These are phyloP conservation scores for Crotalus adamanteus DNA, from an alignment of 2,797 vertebrate species.

Conservation along the genomic window DNA sequence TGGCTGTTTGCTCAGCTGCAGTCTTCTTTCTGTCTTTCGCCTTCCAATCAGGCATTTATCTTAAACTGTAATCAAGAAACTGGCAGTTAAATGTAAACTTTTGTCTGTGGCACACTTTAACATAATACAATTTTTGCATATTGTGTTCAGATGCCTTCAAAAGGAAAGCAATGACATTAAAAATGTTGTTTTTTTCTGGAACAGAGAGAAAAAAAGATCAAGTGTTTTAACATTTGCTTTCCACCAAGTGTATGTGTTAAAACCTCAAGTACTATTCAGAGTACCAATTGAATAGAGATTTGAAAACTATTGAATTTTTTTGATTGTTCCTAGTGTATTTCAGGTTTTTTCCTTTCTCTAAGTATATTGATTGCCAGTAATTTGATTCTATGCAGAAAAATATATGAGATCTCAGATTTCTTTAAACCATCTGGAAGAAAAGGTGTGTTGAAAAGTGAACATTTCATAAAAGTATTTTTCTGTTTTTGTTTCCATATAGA, in stretches of 20 bases:
- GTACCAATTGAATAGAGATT: background rate
- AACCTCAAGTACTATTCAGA: background rate
- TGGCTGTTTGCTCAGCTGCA: background rate
- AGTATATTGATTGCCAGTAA: background rate
- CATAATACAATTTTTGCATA: background rate
- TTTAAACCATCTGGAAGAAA: background rate
- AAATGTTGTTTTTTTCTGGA: background rate
- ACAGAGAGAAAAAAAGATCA: background rate
- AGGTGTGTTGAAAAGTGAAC: background rate
- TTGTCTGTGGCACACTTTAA: slow-evolving; percentile 20
- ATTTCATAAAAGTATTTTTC: background rate
- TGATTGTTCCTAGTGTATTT: background rate
- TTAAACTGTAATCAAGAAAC: slow-evolving; percentile 34
- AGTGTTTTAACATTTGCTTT: background rate
- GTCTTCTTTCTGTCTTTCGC: slow-evolving; percentile 26
- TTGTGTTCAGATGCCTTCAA: background rate
- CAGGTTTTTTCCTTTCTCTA: background rate
- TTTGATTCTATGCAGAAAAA: background rate
- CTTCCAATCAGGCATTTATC: slow-evolving; percentile 38
- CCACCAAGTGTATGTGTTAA: background rate
- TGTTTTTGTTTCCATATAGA: background rate
- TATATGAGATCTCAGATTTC: background rate
- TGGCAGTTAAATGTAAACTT: slow-evolving; percentile 4
- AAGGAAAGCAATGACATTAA: rapidly evolving
- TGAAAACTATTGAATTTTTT: background rate